These are phyloP conservation scores for Idaea aversata DNA, from an alignment of 2,888 invertebrate species.

Conservation along the genomic window DNA sequence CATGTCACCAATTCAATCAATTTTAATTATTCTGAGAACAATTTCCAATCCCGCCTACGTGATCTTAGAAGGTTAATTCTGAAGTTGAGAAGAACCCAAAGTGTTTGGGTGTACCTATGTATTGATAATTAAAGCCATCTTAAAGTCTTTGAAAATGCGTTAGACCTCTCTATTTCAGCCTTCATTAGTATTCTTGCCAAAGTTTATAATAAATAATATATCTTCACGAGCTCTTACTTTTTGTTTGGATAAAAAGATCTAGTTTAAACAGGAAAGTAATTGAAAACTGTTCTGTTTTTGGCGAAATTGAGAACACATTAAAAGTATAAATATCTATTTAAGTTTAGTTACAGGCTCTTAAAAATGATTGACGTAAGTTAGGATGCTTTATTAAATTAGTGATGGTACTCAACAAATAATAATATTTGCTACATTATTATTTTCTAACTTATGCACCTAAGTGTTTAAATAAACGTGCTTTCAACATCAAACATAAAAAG, in stretches of 20 bases:
- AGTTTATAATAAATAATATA: background rate
- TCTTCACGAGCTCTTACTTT: background rate
- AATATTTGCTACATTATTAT: conserved; percentile 22
- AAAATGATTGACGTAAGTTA: background rate
- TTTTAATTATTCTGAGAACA: conserved; percentile 20
- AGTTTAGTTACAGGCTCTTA: background rate
- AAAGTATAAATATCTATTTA: background rate
- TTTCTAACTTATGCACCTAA: conserved; percentile 9
- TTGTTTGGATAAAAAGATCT: background rate
- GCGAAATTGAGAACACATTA: background rate
- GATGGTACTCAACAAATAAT: background rate
- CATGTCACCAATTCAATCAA: conserved; percentile 24
- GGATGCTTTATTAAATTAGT: background rate
- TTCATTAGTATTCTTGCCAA: background rate
- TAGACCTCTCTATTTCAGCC: background rate
- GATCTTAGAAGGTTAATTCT: background rate
- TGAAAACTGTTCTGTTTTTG: background rate
- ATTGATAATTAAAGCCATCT: background rate
- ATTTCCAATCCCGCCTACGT: conserved; percentile 17
- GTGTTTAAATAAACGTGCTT: conserved; percentile 18
- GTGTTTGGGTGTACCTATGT: conserved; percentile 1
- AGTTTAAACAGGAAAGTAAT: background rate
- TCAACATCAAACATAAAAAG: conserved; percentile 37
- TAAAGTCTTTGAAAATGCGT: background rate
- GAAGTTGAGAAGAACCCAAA: conserved; percentile 10